Evolutionary conservation across 2,888 invertebrate species (phyloP).

Genomic region (Artemia sinica): DNA sequence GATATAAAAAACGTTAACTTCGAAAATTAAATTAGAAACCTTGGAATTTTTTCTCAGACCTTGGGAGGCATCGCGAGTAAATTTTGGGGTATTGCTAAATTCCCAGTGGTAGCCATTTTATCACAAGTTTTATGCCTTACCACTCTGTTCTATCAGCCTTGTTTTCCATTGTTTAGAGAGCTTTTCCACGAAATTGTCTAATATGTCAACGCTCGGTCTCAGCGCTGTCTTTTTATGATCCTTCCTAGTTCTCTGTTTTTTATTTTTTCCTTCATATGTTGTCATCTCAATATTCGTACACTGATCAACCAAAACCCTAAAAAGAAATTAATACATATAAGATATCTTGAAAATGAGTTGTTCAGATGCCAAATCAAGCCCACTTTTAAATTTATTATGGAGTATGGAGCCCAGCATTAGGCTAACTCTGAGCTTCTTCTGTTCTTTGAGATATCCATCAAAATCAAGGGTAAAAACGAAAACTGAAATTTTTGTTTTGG

Average conservation of each 20-base stretch:
- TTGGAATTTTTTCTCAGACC: too few species aligned
- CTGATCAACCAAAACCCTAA: slow-evolving; percentile 43
- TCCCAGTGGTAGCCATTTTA: too few species aligned
- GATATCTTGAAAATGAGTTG: too few species aligned
- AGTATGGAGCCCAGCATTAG: background rate
- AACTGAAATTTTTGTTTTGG: too few species aligned
- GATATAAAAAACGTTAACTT: too few species aligned
- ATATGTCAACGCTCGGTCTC: slow-evolving; percentile 45
- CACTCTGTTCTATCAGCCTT: slow-evolving; percentile 22
- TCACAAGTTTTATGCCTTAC: slow-evolving; percentile 16
- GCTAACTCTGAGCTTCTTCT: too few species aligned
- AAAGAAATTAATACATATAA: slow-evolving; percentile 26
- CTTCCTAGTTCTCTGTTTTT: slow-evolving; percentile 35
- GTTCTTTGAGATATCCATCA: too few species aligned
- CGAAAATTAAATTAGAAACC: too few species aligned
- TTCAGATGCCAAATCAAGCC: too few species aligned
- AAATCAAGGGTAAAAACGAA: too few species aligned
- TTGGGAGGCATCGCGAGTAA: too few species aligned
- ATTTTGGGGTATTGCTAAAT: too few species aligned
- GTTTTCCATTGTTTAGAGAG: slow-evolving; percentile 34
- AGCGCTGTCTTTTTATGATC: slow-evolving; percentile 60
- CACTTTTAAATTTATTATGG: slow-evolving; percentile 14
- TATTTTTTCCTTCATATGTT: slow-evolving; percentile 31
- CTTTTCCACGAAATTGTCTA: slow-evolving; percentile 51
- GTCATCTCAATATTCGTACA: slow-evolving; percentile 18